Percentiles rank a stretch among this genome's conserved stretches.
Conservation (phyloP, 2,888 invertebrate genomes). For the Drosophila neonasuta region DNA sequence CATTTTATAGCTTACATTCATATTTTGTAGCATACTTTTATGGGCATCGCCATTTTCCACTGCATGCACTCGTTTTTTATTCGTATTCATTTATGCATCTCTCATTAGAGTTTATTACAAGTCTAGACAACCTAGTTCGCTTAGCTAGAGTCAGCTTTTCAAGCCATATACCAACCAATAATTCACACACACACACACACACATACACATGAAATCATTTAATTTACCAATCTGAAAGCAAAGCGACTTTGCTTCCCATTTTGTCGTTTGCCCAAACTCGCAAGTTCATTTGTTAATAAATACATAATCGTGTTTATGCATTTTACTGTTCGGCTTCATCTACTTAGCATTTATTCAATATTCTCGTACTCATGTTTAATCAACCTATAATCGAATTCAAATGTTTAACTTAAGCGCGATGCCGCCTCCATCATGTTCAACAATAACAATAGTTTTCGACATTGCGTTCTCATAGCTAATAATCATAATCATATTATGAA, state of each 20-base stretch:
- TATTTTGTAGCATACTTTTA: slow-evolving; percentile 5
- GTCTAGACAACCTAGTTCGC: neutral
- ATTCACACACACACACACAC: neutral
- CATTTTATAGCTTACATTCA: neutral
- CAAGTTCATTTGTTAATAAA: slow-evolving; percentile 20
- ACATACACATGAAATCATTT: slow-evolving; percentile 19
- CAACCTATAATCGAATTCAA: neutral
- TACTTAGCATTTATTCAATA: slow-evolving; percentile 16
- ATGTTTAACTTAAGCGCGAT: slow-evolving; percentile 15
- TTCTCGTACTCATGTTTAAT: neutral
- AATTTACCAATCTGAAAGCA: slow-evolving; percentile 5
- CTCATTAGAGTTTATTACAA: neutral
- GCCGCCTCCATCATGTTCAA: slow-evolving; percentile 28
- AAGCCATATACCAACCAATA: neutral
- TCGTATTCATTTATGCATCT: neutral
- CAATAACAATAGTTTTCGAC: slow-evolving; percentile 29
- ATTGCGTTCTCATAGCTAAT: slow-evolving; percentile 48
- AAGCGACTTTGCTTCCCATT: slow-evolving; percentile 28
- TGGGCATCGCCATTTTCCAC: neutral
- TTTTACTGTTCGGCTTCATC: slow-evolving; percentile 43
- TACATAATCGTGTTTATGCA: slow-evolving; percentile 5
- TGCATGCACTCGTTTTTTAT: neutral
- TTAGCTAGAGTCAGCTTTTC: neutral
- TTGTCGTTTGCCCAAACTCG: slow-evolving; percentile 27
- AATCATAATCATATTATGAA: slow-evolving; percentile 20